These are phyloP conservation scores for Syngnathus typhle DNA, from an alignment of 2,113 vertebrate genomes.

Conservation along the genomic window DNA sequence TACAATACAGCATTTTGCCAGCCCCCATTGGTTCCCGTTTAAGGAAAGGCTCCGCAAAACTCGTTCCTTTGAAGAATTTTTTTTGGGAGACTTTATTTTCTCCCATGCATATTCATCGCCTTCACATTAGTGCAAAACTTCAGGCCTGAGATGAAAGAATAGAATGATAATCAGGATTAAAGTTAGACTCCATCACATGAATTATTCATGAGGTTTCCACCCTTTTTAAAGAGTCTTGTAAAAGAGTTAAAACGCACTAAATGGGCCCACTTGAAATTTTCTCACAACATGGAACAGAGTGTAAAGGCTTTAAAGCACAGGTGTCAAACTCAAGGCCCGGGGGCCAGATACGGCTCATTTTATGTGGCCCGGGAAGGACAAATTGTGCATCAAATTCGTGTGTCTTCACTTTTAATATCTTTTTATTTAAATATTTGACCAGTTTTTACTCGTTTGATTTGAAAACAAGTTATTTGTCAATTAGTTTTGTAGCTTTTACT, in stretches of 20 bases:
- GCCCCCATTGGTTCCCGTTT: slow-evolving; percentile 50
- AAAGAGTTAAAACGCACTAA: slow-evolving; percentile 35
- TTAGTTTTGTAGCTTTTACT: too few species aligned
- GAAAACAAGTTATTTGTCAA: too few species aligned
- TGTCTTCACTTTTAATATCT: too few species aligned
- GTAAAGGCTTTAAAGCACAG: slow-evolving; percentile 19
- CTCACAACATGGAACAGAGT: slow-evolving; percentile 20
- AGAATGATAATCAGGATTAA: slow-evolving; percentile 49
- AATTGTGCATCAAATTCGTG: too few species aligned
- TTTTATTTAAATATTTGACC: too few species aligned
- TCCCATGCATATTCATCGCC: slow-evolving; percentile 53
- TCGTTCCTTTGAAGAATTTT: slow-evolving; percentile 49
- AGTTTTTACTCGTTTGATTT: too few species aligned
- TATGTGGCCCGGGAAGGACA: too few species aligned
- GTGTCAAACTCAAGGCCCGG: background rate
- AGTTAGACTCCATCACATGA: slow-evolving; percentile 11
- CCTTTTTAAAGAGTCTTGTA: slow-evolving; percentile 37
- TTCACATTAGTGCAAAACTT: slow-evolving; percentile 45
- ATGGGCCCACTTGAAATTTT: slow-evolving; percentile 33
- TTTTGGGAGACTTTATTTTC: slow-evolving; percentile 40
- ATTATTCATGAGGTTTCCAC: slow-evolving; percentile 52
- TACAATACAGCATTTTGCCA: slow-evolving; percentile 53
- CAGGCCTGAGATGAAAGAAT: slow-evolving; percentile 28
- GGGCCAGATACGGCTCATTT: too few species aligned
- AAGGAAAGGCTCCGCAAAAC: slow-evolving; percentile 46